Base-by-base conservation (phyloP, 53 echinoderm and acorn worm genomes). In the Hippasteria phrygiana region DNA sequence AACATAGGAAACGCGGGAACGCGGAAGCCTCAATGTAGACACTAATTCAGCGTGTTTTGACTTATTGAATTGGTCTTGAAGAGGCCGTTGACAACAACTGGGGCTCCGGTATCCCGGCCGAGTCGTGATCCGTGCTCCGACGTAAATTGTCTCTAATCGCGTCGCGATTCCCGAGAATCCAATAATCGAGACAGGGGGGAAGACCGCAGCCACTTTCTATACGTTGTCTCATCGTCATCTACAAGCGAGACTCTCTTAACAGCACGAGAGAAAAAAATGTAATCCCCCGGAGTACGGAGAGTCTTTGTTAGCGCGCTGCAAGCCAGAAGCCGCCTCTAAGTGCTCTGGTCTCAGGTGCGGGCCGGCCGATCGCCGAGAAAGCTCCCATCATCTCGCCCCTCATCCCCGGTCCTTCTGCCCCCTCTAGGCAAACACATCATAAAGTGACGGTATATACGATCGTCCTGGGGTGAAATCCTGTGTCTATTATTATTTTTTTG, bases 341-440 rank as follows among this genome's bases (percentile, higher is more conserved):
- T 85, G 85, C 36, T 75, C 48, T 28, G 85, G 85, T 85, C 85
- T 85, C 85, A 85, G 85, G 85, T 85, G 85, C 85, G 85, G 71
- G 20, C 10, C 48, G 70, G 39, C 63, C 62, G 41, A 29, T 62
- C 63, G 81, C 81, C 64, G 63, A n/a, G 48, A 51, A 69, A 71
- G 71, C 70, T 22, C 85, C 48, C 85, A 85, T 66, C 39, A 48
- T 34, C 83, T 48, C 75, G 33, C 12, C 72, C 24, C 72, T 72
- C 72, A 41, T 29, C 26, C 35, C 16, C 72, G 22, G 16, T 6
- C 35, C 41, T 72, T 24, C 28, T 45, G 9, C 50, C 75, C 26
- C 50, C 75, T 50, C 50, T 75, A 71, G 85, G 85, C 85, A 85
- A 85, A 85, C 85, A 84, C 69, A 85, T 51, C 71, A 85, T 53